Conservation (phyloP, 2,113 vertebrate genomes). For the Lagopus leucura region DNA sequence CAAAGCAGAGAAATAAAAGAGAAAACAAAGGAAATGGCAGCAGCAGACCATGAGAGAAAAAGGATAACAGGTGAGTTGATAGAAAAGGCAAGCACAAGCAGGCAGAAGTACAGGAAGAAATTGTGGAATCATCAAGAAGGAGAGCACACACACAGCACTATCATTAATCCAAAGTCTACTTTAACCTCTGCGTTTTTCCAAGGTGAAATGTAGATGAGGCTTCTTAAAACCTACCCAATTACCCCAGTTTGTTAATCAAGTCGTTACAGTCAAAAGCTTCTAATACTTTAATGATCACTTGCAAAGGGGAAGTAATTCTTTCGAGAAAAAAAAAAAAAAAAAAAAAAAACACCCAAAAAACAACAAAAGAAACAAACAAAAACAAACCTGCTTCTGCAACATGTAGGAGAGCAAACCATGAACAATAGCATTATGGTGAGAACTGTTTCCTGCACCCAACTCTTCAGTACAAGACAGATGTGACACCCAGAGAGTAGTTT, state of each 20-base stretch:
- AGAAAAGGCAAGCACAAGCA: neutral
- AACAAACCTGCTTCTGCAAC: neutral
- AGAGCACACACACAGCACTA: neutral
- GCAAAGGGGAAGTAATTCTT: neutral
- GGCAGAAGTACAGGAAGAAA: neutral
- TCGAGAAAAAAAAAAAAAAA: neutral
- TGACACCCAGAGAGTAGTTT: neutral
- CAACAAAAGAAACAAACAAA: too few relatives aligned
- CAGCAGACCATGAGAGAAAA: conserved; percentile 7
- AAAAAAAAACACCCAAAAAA: neutral
- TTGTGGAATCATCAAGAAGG: neutral
- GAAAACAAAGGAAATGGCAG: neutral
- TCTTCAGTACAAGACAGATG: neutral
- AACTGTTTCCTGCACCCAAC: neutral
- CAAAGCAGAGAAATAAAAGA: neutral
- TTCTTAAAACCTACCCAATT: neutral
- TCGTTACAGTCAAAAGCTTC: neutral
- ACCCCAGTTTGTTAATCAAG: neutral
- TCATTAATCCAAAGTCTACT: neutral
- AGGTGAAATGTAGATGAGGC: accelerated
- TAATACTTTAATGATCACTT: neutral
- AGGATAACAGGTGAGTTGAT: neutral
- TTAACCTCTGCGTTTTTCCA: neutral
- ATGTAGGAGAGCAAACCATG: neutral
- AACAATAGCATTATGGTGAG: neutral